Conservation (phyloP, 2,888 invertebrate species). For the Leucania comma region DNA sequence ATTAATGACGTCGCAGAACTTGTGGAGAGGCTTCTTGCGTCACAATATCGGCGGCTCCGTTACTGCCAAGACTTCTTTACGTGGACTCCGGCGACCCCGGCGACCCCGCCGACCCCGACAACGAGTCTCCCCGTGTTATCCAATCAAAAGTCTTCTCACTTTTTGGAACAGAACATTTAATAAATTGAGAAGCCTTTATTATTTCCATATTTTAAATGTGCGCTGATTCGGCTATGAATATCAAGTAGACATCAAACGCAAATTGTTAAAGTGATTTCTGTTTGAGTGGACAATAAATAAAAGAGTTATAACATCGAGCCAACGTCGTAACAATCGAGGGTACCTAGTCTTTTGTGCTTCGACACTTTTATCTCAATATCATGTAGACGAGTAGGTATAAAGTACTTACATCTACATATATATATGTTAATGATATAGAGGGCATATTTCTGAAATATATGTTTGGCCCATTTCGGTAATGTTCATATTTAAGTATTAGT, state of each 20-base stretch:
- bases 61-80: constrained; percentile 56
- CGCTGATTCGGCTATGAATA: constrained; percentile 55
- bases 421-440: too few species aligned
- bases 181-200: constrained; percentile 54
- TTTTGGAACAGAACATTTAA: constrained; percentile 54
- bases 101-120: neutral
- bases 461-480: too few species aligned
- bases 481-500: too few species aligned
- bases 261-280: constrained; percentile 24
- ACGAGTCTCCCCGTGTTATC: constrained; percentile 45
- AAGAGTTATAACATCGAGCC: constrained; percentile 2
- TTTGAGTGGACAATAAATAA: constrained; percentile 7
- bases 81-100: constrained; percentile 4
- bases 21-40: constrained; percentile 50
- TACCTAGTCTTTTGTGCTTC: neutral
- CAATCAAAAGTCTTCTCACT: constrained; percentile 56
- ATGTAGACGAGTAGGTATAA: neutral
- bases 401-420: neutral
- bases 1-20: constrained; percentile 67
- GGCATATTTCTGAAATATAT: too few species aligned
- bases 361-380: neutral
- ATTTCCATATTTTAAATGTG: constrained; percentile 56
- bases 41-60: constrained; percentile 48
- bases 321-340: neutral
- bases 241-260: constrained; percentile 51